A percentile compares a stretch with the other conserved stretches of the same genome.
These are phyloP conservation scores for Hafferia zeledoni DNA, from an alignment of 2,797 vertebrate species.

Conservation along the genomic window DNA sequence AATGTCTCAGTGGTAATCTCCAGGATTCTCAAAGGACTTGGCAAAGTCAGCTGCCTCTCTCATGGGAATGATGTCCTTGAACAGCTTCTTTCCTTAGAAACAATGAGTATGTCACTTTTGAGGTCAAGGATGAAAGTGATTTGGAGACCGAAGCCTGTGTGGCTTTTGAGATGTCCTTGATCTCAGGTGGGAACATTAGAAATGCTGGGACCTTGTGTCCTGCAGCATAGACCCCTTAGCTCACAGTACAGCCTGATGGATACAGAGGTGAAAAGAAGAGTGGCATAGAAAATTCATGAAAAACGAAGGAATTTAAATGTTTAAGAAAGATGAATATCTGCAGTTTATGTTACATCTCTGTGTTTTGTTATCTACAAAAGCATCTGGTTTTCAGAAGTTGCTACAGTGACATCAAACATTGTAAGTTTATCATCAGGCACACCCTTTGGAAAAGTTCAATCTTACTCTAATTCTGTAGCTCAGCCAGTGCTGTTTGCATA, in stretches of 20 bases:
- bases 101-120: not conserved
- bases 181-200: not conserved
- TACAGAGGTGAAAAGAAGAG: not conserved
- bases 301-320: not conserved
- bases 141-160: not conserved
- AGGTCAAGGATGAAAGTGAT: not conserved
- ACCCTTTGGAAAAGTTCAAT: not conserved
- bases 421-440: not conserved
- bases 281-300: not conserved
- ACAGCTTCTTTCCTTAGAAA: conserved; percentile 31
- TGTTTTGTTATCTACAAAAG: not conserved
- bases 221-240: too few species aligned
- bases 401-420: not conserved
- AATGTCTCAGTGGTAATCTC: conserved; percentile 14
- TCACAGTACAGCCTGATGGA: not conserved
- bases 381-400: not conserved
- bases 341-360: not conserved
- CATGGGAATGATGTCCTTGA: not conserved
- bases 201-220: not conserved
- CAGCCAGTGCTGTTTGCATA: not conserved
- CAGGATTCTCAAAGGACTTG: not conserved
- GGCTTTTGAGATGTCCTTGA: not conserved
- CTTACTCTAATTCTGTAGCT: not conserved
- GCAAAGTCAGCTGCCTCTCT: not conserved
- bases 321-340: not conserved